Conservation (phyloP, 2,888 invertebrate species). For the Conistra vaccinii region DNA sequence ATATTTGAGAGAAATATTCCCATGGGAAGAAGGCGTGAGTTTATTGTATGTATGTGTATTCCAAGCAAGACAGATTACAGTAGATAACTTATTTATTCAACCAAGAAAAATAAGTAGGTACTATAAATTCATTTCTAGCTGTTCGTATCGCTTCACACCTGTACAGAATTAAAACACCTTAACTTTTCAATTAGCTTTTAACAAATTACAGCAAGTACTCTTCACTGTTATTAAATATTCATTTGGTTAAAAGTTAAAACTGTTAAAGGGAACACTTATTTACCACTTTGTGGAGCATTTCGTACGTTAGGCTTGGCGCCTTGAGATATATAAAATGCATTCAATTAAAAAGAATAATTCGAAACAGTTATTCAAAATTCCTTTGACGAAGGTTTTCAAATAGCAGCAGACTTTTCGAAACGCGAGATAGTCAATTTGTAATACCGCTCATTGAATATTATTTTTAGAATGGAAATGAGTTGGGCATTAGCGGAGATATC, state of each 20-base stretch:
- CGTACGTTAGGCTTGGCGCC: slow-evolving; percentile 38
- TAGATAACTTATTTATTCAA: slow-evolving; percentile 16
- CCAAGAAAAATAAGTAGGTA: slow-evolving; percentile 20
- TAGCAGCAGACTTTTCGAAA: background rate
- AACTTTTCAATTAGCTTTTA: slow-evolving; percentile 61
- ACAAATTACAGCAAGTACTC: slow-evolving; percentile 59
- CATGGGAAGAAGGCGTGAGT: too few species aligned
- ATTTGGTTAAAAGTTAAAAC: slow-evolving; percentile 65
- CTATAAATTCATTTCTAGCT: slow-evolving; percentile 39
- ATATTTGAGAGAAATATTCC: background rate
- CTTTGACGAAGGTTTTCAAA: background rate
- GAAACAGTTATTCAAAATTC: slow-evolving; percentile 42
- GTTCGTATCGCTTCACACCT: slow-evolving; percentile 54
- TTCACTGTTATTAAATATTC: slow-evolving; percentile 67
- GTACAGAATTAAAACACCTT: slow-evolving; percentile 51
- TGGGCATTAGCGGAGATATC: background rate
- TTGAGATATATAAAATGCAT: slow-evolving; percentile 44
- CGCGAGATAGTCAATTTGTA: background rate
- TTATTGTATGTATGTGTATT: too few species aligned
- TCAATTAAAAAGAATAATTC: slow-evolving; percentile 52
- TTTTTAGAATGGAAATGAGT: slow-evolving; percentile 15
- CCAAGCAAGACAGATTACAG: slow-evolving; percentile 22
- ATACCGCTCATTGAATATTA: slow-evolving; percentile 8
- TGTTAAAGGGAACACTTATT: slow-evolving; percentile 64
- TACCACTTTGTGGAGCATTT: slow-evolving; percentile 50